Evolutionary conservation across 2,888 invertebrate species (phyloP).

Genomic region (Arctia plantaginis): DNA sequence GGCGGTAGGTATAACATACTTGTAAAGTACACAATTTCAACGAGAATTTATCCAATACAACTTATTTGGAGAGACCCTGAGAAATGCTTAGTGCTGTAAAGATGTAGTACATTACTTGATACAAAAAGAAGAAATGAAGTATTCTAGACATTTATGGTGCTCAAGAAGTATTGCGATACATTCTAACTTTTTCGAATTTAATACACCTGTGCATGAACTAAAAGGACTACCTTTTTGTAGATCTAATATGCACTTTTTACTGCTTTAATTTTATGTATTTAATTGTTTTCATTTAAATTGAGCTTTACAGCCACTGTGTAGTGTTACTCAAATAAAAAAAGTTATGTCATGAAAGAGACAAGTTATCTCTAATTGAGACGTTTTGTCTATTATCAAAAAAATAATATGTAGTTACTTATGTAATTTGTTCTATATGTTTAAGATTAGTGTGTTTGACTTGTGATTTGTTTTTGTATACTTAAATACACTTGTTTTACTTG

Average conservation of each 20-base stretch:
- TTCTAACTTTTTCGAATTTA: background rate
- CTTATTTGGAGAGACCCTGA: conserved; percentile 4
- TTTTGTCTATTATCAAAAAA: background rate
- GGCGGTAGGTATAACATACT: background rate
- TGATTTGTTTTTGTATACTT: background rate
- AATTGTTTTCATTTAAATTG: background rate
- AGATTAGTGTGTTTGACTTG: background rate
- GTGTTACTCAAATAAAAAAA: background rate
- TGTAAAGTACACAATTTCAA: background rate
- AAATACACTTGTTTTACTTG: background rate
- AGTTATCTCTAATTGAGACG: background rate
- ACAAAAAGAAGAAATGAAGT: conserved; percentile 14
- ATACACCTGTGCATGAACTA: background rate
- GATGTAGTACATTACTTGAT: conserved; percentile 39
- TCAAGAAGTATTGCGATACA: background rate
- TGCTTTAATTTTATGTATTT: background rate
- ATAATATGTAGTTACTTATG: background rate
- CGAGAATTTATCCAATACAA: conserved; percentile 8
- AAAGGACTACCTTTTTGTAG: background rate
- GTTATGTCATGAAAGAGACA: background rate
- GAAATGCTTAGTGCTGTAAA: conserved; percentile 28
- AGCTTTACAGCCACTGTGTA: background rate
- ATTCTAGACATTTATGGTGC: background rate
- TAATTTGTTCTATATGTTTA: background rate
- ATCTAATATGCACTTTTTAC: background rate